Conservation (phyloP, 2,888 invertebrate genomes). For the Drosophila ustulata region DNA sequence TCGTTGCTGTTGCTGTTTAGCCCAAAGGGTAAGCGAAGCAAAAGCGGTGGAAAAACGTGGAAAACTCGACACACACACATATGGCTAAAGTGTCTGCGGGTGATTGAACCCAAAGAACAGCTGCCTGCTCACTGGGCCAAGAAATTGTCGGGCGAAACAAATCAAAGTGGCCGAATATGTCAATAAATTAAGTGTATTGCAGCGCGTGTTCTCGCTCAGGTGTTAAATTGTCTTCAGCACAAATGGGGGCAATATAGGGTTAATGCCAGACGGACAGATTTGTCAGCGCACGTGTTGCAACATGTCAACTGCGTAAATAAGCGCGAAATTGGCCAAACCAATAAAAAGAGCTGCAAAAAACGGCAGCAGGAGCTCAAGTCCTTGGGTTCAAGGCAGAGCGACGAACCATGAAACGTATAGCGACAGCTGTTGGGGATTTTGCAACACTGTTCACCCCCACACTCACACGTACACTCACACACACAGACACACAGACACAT, state of each 20-base stretch:
- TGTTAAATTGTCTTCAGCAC: slow-evolving; percentile 62
- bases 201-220: slow-evolving; percentile 48
- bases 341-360: slow-evolving; percentile 14
- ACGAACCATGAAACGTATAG: slow-evolving; percentile 53
- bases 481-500: slow-evolving; percentile 3
- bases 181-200: slow-evolving; percentile 66
- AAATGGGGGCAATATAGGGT: slow-evolving; percentile 49
- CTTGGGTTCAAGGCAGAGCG: slow-evolving; percentile 28
- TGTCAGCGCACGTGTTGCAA: slow-evolving; percentile 75
- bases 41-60: slow-evolving; percentile 12
- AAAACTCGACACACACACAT: slow-evolving; percentile 34
- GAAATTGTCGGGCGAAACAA: slow-evolving; percentile 54
- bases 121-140: slow-evolving; percentile 55
- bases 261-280: slow-evolving; percentile 48
- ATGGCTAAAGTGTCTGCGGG: slow-evolving; percentile 37
- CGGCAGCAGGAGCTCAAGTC: slow-evolving; percentile 8
- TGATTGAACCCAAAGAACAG: slow-evolving; percentile 53
- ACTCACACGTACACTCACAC: background rate
- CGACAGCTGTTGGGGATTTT: slow-evolving; percentile 50
- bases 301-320: slow-evolving; percentile 74
- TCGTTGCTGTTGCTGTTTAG: background rate
- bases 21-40: slow-evolving; percentile 42
- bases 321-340: slow-evolving; percentile 67
- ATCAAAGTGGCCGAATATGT: slow-evolving; percentile 65
- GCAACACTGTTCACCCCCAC: slow-evolving; percentile 14